Percentiles rank a stretch among this genome's conserved stretches.
Evolutionary conservation across 1,140 invertebrate species (phyloP).

Genomic region (Drosophila murphyi): DNA sequence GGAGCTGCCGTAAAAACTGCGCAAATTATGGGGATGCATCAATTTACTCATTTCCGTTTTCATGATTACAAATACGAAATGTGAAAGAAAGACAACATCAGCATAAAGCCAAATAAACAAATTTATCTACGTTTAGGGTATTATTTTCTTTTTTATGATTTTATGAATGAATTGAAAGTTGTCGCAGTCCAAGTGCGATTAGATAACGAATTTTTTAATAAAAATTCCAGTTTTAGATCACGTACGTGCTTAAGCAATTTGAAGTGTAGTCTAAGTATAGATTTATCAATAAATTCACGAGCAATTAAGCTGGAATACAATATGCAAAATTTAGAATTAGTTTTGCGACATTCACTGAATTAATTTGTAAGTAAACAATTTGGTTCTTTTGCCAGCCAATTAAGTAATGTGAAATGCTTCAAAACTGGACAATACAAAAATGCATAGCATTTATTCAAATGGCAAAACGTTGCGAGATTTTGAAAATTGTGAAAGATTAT

Average conservation of each 20-base stretch:
- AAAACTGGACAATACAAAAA: too few relatives aligned
- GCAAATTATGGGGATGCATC: constrained; percentile 58
- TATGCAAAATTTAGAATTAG: too few relatives aligned
- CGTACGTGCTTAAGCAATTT: constrained; percentile 13
- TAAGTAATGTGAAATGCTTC: too few relatives aligned
- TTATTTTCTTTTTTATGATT: neutral
- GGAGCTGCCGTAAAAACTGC: constrained; percentile 16
- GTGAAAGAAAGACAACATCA: neutral
- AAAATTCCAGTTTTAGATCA: constrained; percentile 5
- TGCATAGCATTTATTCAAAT: too few relatives aligned
- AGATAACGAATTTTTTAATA: constrained; percentile 9
- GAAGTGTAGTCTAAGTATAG: neutral
- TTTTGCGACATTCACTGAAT: too few relatives aligned
- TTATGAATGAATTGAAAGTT: constrained; percentile 23
- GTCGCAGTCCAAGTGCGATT: neutral
- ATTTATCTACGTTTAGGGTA: constrained; percentile 11
- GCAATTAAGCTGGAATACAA: too few relatives aligned
- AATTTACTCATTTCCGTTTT: constrained; percentile 71
- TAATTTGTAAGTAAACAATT: too few relatives aligned
- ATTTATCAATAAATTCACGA: too few relatives aligned
- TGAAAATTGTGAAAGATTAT: too few relatives aligned
- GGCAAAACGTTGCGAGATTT: too few relatives aligned
- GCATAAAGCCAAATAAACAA: constrained; percentile 5
- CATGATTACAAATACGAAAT: neutral
- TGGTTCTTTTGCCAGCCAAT: too few relatives aligned